Conservation (phyloP, 1,140 invertebrate species). For the Macrosteles quadrilineatus region DNA sequence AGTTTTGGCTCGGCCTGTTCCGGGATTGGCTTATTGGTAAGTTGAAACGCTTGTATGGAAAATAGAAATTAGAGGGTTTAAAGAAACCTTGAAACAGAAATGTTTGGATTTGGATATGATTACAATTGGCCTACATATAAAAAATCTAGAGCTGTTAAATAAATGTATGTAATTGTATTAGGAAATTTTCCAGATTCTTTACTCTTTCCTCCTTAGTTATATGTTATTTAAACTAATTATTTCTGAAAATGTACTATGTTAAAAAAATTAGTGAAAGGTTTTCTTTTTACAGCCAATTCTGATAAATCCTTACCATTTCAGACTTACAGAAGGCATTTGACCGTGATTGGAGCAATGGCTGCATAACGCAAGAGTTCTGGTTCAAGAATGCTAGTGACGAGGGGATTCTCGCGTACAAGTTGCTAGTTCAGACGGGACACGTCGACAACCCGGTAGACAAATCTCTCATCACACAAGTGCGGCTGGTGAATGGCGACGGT, state of each 20-base stretch:
- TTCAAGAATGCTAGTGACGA: slow-evolving; percentile 87
- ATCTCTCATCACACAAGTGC: slow-evolving; percentile 70
- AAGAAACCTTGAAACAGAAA: neutral
- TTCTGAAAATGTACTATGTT: too few species aligned
- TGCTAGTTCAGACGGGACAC: slow-evolving; percentile 93
- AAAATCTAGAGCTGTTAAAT: too few species aligned
- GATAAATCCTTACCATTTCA: too few species aligned
- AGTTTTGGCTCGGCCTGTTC: slow-evolving; percentile 92
- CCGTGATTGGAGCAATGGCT: slow-evolving; percentile 71
- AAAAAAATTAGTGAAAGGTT: too few species aligned
- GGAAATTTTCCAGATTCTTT: too few species aligned
- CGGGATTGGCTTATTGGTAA: slow-evolving; percentile 82
- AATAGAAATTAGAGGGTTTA: too few species aligned
- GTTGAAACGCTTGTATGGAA: too few species aligned
- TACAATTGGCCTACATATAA: too few species aligned
- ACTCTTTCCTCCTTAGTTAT: too few species aligned
- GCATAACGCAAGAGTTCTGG: slow-evolving; percentile 87
- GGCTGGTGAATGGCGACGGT: slow-evolving; percentile 84
- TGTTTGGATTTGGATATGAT: neutral
- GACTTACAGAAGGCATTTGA: slow-evolving; percentile 87
- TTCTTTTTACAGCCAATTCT: too few species aligned
- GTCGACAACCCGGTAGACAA: slow-evolving; percentile 93
- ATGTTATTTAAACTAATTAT: too few species aligned
- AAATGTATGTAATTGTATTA: too few species aligned
- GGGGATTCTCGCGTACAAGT: slow-evolving; percentile 89